Percentiles rank a stretch among this genome's conserved stretches.
phyloP scores from a whole-genome alignment of 2,113 vertebrate genomes.

The Hipposideros armiger region DNA sequence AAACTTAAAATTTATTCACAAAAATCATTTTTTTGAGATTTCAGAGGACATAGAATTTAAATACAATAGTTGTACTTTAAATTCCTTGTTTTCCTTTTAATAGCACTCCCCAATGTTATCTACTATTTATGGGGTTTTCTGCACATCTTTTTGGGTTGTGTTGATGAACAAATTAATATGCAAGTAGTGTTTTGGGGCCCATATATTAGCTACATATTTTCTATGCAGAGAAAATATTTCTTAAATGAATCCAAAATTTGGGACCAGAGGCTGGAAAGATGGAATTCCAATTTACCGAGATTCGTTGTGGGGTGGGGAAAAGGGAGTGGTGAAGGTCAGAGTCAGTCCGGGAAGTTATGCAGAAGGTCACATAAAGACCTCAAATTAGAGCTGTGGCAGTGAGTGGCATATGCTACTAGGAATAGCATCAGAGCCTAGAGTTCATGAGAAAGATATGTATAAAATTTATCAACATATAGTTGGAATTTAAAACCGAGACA shows the following conservation, averaged over 20 bases:
- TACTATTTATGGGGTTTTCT: not conserved
- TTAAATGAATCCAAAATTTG: not conserved
- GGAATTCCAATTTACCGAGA: not conserved
- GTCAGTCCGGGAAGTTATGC: too few species aligned
- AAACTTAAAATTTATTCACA: not conserved
- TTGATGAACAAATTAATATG: not conserved
- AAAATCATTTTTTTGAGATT: not conserved
- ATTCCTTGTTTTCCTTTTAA: not conserved
- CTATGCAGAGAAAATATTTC: not conserved
- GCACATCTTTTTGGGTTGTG: not conserved
- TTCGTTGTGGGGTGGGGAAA: not conserved
- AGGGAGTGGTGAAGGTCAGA: not conserved
- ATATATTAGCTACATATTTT: not conserved
- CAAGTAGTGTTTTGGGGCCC: too few species aligned
- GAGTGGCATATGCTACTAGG: not conserved
- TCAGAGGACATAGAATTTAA: not conserved
- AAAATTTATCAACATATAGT: not conserved
- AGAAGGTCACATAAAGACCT: not conserved
- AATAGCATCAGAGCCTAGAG: not conserved
- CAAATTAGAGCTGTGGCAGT: not conserved
- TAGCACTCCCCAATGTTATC: not conserved
- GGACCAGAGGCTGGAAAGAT: not conserved
- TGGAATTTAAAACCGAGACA: not conserved
- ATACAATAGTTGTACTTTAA: not conserved
- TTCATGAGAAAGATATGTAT: not conserved